Percentiles rank a stretch among this genome's conserved stretches.
Conservation (phyloP, 2,113 vertebrate species). For the Calyptommatus sinebrachiatus region DNA sequence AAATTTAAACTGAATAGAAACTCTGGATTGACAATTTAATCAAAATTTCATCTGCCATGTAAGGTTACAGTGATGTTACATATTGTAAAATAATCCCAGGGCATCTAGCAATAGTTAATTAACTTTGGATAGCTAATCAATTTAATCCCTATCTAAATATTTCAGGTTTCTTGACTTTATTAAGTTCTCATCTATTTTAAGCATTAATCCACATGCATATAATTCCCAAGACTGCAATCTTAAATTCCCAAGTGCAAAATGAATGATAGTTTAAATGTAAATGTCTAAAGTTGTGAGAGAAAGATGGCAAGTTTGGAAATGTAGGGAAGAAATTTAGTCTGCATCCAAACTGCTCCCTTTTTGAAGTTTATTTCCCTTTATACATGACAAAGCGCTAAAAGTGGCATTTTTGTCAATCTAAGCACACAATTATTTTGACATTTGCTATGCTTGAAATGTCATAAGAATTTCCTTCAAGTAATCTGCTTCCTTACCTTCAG, state of each 20-base stretch:
- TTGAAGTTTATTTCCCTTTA: too few relatives aligned
- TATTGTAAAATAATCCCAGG: constrained; percentile 40
- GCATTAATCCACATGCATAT: constrained; percentile 7
- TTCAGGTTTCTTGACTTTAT: constrained; percentile 38
- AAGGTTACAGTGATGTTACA: constrained; percentile 23
- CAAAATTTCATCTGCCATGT: constrained; percentile 26
- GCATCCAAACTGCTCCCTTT: too few relatives aligned
- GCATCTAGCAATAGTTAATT: constrained; percentile 42
- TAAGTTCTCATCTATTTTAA: constrained; percentile 34
- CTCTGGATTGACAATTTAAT: not conserved
- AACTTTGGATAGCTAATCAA: constrained; percentile 50
- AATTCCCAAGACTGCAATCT: not conserved
- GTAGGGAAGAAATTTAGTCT: not conserved
- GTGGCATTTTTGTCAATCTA: too few relatives aligned
- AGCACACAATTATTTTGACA: too few relatives aligned
- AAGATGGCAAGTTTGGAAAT: not conserved
- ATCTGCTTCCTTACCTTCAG: too few relatives aligned
- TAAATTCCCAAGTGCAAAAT: not conserved
- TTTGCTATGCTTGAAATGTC: too few relatives aligned
- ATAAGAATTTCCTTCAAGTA: too few relatives aligned
- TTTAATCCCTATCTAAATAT: constrained; percentile 53
- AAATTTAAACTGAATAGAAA: not conserved
- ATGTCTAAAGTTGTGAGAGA: not conserved
- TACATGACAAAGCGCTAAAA: too few relatives aligned
- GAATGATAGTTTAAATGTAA: constrained; percentile 5